Conservation (phyloP, 2,113 vertebrate species). For the Thryonomys swinderianus region DNA sequence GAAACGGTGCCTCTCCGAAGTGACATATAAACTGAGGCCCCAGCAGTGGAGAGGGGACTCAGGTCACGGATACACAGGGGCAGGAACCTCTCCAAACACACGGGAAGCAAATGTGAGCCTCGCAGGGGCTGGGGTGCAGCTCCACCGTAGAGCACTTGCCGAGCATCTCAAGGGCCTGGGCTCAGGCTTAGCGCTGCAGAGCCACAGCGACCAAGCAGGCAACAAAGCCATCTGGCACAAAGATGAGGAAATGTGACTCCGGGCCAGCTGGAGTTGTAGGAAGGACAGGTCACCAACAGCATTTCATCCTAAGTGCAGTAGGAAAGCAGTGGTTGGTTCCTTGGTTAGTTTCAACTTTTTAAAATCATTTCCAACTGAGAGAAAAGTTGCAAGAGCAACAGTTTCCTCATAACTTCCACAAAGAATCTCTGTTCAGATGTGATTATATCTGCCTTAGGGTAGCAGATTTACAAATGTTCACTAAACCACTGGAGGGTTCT, state of each 20-base stretch:
- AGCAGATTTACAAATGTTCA: not conserved
- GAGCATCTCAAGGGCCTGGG: not conserved
- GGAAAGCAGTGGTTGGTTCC: not conserved
- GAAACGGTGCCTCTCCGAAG: not conserved
- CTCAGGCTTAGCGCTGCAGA: not conserved
- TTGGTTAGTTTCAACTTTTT: not conserved
- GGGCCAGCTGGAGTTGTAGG: fast-evolving
- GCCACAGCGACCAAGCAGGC: not conserved
- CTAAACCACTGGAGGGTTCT: not conserved
- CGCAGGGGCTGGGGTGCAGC: not conserved
- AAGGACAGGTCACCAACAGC: too few species aligned
- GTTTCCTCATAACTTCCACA: too few species aligned
- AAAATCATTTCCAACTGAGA: constrained; percentile 11
- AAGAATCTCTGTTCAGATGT: too few species aligned
- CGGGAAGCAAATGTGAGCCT: not conserved
- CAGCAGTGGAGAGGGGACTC: too few species aligned
- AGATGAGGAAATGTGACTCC: not conserved
- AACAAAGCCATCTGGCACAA: not conserved
- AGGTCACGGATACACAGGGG: not conserved
- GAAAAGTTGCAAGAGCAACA: not conserved
- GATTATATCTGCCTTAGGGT: too few species aligned
- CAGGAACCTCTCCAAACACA: not conserved
- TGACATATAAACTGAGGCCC: not conserved
- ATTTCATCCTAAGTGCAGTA: not conserved
- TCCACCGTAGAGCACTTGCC: not conserved